Evolutionary conservation across 1,140 invertebrate genomes (phyloP).

Genomic region (Drosophila equinoxialis): DNA sequence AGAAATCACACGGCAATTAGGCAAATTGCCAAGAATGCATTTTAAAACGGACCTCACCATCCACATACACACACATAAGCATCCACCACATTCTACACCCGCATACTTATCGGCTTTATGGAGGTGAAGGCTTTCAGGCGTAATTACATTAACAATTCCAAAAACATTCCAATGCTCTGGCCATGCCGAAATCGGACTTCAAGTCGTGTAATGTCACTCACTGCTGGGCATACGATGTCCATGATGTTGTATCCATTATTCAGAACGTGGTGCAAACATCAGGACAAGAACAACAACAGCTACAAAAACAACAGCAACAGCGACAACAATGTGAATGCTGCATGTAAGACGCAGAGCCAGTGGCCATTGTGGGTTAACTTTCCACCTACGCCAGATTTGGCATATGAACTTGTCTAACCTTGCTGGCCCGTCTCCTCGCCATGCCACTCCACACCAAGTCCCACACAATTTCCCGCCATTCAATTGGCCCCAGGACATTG

Average conservation of each 20-base stretch:
- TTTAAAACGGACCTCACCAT: conserved; percentile 42
- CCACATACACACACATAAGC: neutral
- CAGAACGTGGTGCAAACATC: conserved; percentile 76
- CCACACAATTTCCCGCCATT: conserved; percentile 54
- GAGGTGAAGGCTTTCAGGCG: conserved; percentile 59
- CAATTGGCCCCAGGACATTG: conserved; percentile 54
- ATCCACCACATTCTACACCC: neutral
- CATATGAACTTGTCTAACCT: conserved; percentile 16
- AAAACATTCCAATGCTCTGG: conserved; percentile 58
- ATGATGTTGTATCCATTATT: conserved; percentile 66
- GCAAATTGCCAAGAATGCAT: conserved; percentile 58
- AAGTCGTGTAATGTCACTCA: conserved; percentile 64
- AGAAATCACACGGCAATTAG: conserved; percentile 62
- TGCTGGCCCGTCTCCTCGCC: neutral
- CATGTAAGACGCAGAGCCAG: conserved; percentile 67
- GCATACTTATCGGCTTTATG: conserved; percentile 56
- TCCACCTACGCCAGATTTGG: conserved; percentile 7
- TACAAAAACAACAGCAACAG: conserved; percentile 22
- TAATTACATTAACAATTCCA: conserved; percentile 79
- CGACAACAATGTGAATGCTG: conserved; percentile 22
- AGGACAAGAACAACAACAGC: conserved; percentile 48
- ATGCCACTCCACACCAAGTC: neutral
- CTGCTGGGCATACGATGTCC: conserved; percentile 64
- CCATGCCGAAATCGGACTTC: conserved; percentile 30
- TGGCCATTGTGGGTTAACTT: conserved; percentile 26